Percentiles rank a stretch among this genome's conserved stretches.
Evolutionary conservation across 2,888 invertebrate species (phyloP).

Genomic region (Agonopterix arenella): DNA sequence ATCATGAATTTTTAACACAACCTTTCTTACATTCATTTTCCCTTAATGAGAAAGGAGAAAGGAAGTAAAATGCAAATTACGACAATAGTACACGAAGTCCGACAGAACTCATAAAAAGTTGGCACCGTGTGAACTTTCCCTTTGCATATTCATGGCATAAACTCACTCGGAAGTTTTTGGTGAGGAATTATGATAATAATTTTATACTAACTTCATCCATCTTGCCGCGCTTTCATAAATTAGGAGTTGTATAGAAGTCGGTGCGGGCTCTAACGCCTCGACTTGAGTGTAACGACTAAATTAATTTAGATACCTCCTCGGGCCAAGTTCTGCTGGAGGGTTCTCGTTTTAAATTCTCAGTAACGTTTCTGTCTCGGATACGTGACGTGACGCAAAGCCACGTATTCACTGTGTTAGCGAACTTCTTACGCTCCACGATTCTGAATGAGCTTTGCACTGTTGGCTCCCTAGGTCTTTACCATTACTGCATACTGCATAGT

Average conservation of each 20-base stretch:
- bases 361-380: conserved; percentile 8
- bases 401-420: conserved; percentile 11
- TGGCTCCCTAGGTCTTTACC: too few relatives aligned
- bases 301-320: conserved; percentile 12
- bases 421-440: conserved; percentile 11
- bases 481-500: too few relatives aligned
- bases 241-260: conserved; percentile 36
- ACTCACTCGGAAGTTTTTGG: conserved; percentile 70
- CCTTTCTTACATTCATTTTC: conserved; percentile 1
- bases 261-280: conserved; percentile 32
- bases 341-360: conserved; percentile 11
- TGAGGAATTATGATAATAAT: conserved; percentile 73
- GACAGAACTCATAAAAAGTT: conserved; percentile 67
- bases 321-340: neutral
- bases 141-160: conserved; percentile 69
- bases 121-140: conserved; percentile 57
- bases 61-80: conserved; percentile 50
- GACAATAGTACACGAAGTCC: conserved; percentile 48
- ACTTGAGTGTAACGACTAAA: conserved; percentile 23
- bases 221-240: conserved; percentile 53
- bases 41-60: conserved; percentile 11
- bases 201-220: conserved; percentile 67
- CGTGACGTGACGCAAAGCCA: conserved; percentile 12
- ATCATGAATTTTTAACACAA: too few relatives aligned
- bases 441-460: conserved; percentile 3